Conservation (phyloP, 2,113 vertebrate genomes). For the Percopsis transmontana region DNA sequence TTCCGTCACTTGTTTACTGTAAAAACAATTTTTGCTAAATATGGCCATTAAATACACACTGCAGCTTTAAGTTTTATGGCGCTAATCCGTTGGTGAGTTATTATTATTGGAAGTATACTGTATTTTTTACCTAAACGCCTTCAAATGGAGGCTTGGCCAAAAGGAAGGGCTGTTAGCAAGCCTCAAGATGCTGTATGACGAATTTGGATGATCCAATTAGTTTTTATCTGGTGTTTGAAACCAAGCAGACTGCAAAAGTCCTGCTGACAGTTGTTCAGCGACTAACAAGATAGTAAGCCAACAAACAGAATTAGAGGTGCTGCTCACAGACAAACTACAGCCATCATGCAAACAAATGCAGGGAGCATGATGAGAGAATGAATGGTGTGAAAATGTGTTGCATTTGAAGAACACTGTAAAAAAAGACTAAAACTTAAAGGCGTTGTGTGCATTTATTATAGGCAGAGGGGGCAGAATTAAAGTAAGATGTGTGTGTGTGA, state of each 20-base stretch:
- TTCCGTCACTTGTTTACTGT: too few relatives aligned
- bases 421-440: constrained; percentile 1
- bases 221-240: neutral
- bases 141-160: too few relatives aligned
- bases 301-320: constrained; percentile 10
- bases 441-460: too few relatives aligned
- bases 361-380: neutral
- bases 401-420: constrained; percentile 4
- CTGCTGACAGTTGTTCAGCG: neutral
- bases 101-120: too few relatives aligned
- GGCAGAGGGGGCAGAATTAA: too few relatives aligned
- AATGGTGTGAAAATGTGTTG: constrained; percentile 7
- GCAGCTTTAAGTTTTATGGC: too few relatives aligned
- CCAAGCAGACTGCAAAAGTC: neutral
- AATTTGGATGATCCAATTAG: neutral
- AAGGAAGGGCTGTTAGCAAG: too few relatives aligned
- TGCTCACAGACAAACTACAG: neutral
- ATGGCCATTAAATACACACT: too few relatives aligned
- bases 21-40: too few relatives aligned
- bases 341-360: constrained; percentile 13
- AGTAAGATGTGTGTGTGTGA: too few relatives aligned
- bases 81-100: too few relatives aligned
- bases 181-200: neutral
- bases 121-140: too few relatives aligned
- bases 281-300: neutral